A percentile compares a stretch with the other conserved stretches of the same genome.
Conservation (phyloP, 1,140 invertebrate species). For the Trissolcus basalis region DNA sequence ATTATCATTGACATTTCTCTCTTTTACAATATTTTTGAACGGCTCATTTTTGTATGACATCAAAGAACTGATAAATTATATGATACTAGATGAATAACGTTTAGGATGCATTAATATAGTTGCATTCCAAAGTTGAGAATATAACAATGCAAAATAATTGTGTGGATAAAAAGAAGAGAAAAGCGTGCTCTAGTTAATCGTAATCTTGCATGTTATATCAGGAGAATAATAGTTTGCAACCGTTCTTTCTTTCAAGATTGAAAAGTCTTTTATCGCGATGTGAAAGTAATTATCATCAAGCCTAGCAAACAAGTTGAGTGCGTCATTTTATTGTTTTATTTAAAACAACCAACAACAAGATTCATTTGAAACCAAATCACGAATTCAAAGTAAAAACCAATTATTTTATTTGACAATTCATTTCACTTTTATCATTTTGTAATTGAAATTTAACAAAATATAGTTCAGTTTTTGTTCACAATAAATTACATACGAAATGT, state of each 20-base stretch:
- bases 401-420: not conserved
- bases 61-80: no score
- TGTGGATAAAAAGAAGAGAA: not conserved
- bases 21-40: not conserved
- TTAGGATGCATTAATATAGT: not conserved
- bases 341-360: not conserved
- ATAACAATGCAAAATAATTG: not conserved
- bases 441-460: no score
- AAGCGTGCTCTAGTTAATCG: not conserved
- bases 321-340: not conserved
- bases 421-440: not conserved
- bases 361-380: not conserved
- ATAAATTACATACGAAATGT: no score
- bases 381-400: not conserved
- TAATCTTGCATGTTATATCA: constrained; percentile 1
- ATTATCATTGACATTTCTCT: not conserved
- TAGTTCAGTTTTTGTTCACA: no score
- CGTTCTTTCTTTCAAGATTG: not conserved
- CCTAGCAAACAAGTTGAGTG: not conserved
- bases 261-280: not conserved
- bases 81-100: no score
- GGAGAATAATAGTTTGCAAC: not conserved
- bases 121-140: not conserved
- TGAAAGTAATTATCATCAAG: not conserved
- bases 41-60: no score